Evolutionary conservation across 2,113 vertebrate genomes (phyloP).

Genomic region (Proteles cristata): DNA sequence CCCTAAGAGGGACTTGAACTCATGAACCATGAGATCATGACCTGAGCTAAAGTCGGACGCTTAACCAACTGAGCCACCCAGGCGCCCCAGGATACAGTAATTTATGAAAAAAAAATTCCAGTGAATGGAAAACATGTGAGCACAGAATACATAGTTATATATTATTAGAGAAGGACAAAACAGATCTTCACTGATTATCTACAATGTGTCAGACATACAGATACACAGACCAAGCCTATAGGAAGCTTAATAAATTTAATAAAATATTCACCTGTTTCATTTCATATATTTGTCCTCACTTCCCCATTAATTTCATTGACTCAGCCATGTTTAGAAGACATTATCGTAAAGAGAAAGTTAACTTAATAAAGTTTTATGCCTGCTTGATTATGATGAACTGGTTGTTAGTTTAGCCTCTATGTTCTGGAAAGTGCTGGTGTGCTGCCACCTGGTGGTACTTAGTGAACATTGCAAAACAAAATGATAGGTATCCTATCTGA

Average conservation of each 20-base stretch:
- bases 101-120: background rate
- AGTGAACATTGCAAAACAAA: background rate
- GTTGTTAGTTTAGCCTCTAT: background rate
- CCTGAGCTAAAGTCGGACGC: too few species aligned
- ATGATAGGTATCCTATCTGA: accelerated
- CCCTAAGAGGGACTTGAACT: too few species aligned
- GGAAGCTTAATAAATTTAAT: background rate
- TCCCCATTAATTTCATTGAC: background rate
- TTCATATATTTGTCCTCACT: background rate
- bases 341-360: background rate
- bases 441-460: constrained; percentile 41
- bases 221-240: background rate
- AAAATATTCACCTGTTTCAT: background rate
- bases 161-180: background rate
- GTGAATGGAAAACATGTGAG: background rate
- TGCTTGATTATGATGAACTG: background rate
- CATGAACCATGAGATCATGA: too few species aligned
- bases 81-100: too few species aligned
- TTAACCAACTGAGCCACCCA: too few species aligned
- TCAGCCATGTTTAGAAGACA: background rate
- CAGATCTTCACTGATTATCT: background rate
- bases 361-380: background rate
- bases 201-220: background rate
- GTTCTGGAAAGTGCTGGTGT: background rate
- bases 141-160: background rate